Percentiles rank a stretch among this genome's conserved stretches.
phyloP scores from a whole-genome alignment of 2,113 vertebrate genomes.

The Gadus chalcogrammus region DNA sequence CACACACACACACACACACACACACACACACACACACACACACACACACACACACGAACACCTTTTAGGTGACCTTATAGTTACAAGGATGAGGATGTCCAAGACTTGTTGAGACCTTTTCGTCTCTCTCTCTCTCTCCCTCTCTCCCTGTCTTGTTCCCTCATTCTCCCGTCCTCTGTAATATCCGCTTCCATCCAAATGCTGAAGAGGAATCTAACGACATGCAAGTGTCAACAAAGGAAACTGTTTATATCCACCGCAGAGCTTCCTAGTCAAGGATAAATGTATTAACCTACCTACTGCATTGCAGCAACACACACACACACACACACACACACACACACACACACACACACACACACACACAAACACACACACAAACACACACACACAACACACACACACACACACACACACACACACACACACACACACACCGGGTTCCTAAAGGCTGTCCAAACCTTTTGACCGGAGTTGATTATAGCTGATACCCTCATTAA shows the following conservation, averaged over 20 bases:
- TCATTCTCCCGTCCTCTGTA: too few species aligned
- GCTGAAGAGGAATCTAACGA: too few species aligned
- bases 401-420: conserved; percentile 46
- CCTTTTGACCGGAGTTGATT: conserved; percentile 44
- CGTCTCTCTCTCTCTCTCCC: neutral
- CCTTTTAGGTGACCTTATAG: neutral
- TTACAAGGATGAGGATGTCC: neutral
- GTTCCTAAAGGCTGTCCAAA: too few species aligned
- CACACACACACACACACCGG: conserved; percentile 26
- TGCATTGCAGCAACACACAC: conserved; percentile 42
- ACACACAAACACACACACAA: conserved; percentile 49
- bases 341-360: conserved; percentile 12
- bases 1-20: neutral
- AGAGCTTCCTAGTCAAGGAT: conserved; percentile 28
- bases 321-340: conserved; percentile 23
- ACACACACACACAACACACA: conserved; percentile 47
- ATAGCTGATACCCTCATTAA: conserved; percentile 61
- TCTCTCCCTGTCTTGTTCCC: neutral
- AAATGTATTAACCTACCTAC: conserved; percentile 45
- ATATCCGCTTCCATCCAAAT: too few species aligned
- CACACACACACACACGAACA: neutral
- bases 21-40: neutral
- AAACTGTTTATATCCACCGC: conserved; percentile 47
- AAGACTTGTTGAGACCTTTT: neutral
- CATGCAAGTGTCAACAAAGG: conserved; percentile 39